Evolutionary conservation across 2,113 vertebrate species (phyloP), one percentile per base, ranked within the genome.

Genomic region (Varanus salvator): DNA sequence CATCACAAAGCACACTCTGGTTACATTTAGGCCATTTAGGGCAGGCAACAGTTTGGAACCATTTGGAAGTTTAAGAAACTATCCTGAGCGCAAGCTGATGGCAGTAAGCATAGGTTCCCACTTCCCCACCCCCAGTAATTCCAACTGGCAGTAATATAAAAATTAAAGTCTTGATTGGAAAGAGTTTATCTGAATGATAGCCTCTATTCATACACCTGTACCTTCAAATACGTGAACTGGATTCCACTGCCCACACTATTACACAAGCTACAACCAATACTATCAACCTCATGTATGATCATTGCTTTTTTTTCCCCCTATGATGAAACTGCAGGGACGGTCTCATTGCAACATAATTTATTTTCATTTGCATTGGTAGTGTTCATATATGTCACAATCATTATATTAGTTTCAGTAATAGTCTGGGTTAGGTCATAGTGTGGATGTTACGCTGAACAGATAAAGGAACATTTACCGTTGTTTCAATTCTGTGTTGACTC

Each of bases 281-380:
- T 71, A 72, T 25, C 8, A 8, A 71, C 80, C 89, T 83, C 69
- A 17, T 8, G 1, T 31, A 27, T 27, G 87, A 81, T 34, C 88
- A 74, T 23, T 69, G 15, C 3, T 57, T 8, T 34, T 34, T 54
- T 72, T 57, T 52, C 90, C 90, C 75, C 31, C 75, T 81, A 71
- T 50, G 8, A 71, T 23, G 50, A 91, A 44, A 91, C 78, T 85
- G 68, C 86, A 31, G 19, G 17, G 81, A 80, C 14, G 52, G 9
- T 88, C 25, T 69, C 60, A 72, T 90, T 84, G 38, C 54, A 77
- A 82, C 21, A 4, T 3, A 31, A n/a, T 31, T n/a, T 90, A 89
- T 75, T 50, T 78, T 50, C 76, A 78, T 78, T 27, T 78, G 2
- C 23, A 50, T 78, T 25, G 15, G 7, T 50, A 23, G 50, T 50